Percentiles rank a stretch among this genome's conserved stretches.
Evolutionary conservation across 1,140 invertebrate species (phyloP).

Genomic region (Homalodisca vitripennis): DNA sequence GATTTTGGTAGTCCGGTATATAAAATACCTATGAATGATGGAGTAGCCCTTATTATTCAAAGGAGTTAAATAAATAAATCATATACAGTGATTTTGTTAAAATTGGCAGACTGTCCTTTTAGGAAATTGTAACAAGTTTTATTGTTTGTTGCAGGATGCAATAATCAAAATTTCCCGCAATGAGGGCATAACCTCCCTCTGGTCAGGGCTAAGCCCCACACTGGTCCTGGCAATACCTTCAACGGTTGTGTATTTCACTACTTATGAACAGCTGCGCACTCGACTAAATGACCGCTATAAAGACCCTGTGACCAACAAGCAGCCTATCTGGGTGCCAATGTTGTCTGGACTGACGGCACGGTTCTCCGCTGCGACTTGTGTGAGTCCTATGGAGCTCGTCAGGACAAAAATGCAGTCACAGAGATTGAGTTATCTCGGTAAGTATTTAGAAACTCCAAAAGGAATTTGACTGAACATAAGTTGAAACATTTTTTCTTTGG

Average conservation of each 20-base stretch:
- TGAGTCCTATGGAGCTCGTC: slow-evolving; percentile 93
- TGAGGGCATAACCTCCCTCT: slow-evolving; percentile 89
- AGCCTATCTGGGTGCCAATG: slow-evolving; percentile 75
- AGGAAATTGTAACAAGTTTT: no score
- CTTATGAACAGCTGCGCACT: slow-evolving; percentile 88
- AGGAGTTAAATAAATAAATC: no score
- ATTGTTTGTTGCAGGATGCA: slow-evolving; percentile 75
- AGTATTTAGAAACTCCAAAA: no score
- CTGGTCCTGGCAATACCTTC: slow-evolving; percentile 94
- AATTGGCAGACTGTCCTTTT: no score
- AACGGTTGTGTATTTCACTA: slow-evolving; percentile 96
- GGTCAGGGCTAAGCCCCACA: slow-evolving; percentile 97
- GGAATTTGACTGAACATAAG: no score
- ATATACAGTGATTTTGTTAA: no score
- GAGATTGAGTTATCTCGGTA: slow-evolving; percentile 81
- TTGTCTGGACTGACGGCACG: slow-evolving; percentile 80
- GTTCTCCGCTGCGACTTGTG: slow-evolving; percentile 78
- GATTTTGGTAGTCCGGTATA: no score
- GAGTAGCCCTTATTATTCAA: no score
- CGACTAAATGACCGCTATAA: slow-evolving; percentile 59
- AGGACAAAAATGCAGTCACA: slow-evolving; percentile 98
- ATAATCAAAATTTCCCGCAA: slow-evolving; percentile 85
- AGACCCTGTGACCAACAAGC: slow-evolving; percentile 44
- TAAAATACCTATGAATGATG: no score
- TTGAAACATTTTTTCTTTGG: no score